Evolutionary conservation across 37 sponge, comb jelly and placozoan species (phyloP).

Genomic region (Haliclona indistincta): DNA sequence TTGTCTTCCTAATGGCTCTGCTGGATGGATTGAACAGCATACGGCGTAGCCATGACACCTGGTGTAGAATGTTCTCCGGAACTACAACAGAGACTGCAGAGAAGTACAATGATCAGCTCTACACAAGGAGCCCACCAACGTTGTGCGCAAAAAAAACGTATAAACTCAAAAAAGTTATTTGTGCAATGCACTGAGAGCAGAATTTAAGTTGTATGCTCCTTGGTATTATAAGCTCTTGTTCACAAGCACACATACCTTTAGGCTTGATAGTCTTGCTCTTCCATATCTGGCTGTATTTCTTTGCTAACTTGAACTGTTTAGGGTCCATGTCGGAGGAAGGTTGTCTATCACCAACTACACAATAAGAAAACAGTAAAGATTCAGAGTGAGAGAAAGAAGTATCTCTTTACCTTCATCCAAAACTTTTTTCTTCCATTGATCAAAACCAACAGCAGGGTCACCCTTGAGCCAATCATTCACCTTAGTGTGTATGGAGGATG

Average conservation of each 20-base stretch:
- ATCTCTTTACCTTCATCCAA: not conserved
- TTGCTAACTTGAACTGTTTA: conserved; percentile 34
- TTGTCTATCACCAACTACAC: no score
- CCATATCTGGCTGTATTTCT: conserved; percentile 71
- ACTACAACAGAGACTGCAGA: conserved; percentile 8
- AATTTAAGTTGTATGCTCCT: no score
- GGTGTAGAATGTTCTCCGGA: conserved; percentile 33
- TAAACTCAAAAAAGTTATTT: no score
- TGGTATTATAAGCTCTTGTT: not conserved
- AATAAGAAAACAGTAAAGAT: no score
- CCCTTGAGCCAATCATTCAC: conserved; percentile 49
- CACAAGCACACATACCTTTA: conserved; percentile 3
- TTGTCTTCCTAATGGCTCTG: conserved; percentile 58
- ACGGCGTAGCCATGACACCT: conserved; percentile 74
- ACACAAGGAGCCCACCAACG: no score
- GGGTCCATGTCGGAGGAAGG: no score
- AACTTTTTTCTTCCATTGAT: conserved; percentile 38
- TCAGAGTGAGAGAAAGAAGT: not conserved
- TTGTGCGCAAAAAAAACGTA: no score
- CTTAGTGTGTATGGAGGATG: not conserved
- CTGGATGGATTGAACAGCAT: conserved; percentile 85
- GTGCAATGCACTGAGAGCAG: no score
- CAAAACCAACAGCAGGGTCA: conserved; percentile 33
- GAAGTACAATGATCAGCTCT: not conserved
- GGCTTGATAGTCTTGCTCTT: conserved; percentile 45